Base-by-base conservation (phyloP, 2,888 invertebrate species). In the Sinodicranocentrus sp. region DNA sequence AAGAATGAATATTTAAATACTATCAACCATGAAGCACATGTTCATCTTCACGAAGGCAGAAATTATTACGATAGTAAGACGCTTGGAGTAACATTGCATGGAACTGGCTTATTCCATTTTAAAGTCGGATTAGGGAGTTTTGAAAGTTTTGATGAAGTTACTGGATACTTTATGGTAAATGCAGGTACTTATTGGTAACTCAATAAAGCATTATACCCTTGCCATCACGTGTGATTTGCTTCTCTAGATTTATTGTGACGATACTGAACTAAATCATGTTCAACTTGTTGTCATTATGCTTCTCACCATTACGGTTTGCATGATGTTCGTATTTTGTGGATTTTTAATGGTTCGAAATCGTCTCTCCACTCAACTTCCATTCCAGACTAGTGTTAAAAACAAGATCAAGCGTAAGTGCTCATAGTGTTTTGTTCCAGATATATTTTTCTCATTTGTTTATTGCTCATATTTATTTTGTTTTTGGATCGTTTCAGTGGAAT, bases 91-190 rank as follows among this genome's bases (percentile, higher is more conserved):
- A 79, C 71, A 1, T 65, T 82, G 0, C 84, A 84, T 54, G 88
- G 88, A 23, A 87, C 87, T 1, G 88, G 88, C 1, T 57, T 88
- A 0, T 88, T 85, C 26, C 88, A 88, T 63, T 88, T 88, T 71
- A 82, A 77, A 28, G 87, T 76, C 10, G 43, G 44, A 0, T 43
- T 87, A 10, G 88, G 83, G 2, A 28, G 68, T 13, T 87, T 87
- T 54, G 87, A 88, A 17, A 85, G 82, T 54, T 86, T 87, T 43
- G 83, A 72, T 15, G 86, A 87, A 13, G 88, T 88, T 33, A 77
- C 84, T 10, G 86, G 85, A 5, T 77, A 87, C 68, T 84, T 88
- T 52, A 70, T 84, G 17, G 88, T 87, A 82, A 65, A 57, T 8
- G n/a, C n/a, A 23, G 2, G 54, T 25, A 2, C 52, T n/a, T n/a